Base-by-base conservation (phyloP, 2,797 vertebrate species). In the Enteromius argenteus region DNA sequence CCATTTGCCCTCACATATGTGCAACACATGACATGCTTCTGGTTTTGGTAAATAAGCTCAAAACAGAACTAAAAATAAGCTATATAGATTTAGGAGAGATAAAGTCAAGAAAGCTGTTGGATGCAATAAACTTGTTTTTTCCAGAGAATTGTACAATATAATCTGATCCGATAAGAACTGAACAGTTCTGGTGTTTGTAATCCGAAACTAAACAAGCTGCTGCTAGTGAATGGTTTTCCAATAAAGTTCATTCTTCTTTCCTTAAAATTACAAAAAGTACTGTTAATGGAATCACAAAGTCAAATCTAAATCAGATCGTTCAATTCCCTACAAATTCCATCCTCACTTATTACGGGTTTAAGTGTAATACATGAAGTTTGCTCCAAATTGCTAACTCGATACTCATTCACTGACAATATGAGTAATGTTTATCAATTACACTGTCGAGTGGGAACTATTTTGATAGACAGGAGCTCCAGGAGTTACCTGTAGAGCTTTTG, bases 291-390 rank as follows among this genome's bases (percentile, higher is more conserved):
- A 67, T 62, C 58, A 32, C 60, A 8, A 32, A 32, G 30, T 64
- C 14, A 32, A 17, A 17, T 68, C 21, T 27, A 4, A 69, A 69
- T 46, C 11, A 23, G 17, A 11, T n/a, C 7, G 5, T 14, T 68
- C 37, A 37, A 53, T n/a, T 17, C 11, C 15, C n/a, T 21, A 35
- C 30, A n/a, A 51, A 10, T 27, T 8, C 15, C 32, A 32, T 64
- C 15, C 3, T 7, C 17, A 9, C 23, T 27, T 60, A 60, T 27
- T 13, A 30, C 42, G 53, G 46, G 72, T 53, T 76, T 56, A 87
- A 88, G 88, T 86, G 86, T 86, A 88, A 90, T 88, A 91, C 92
- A 93, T 90, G 90, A 89, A 91, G 88, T 86, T 79, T 84, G 88
- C 90, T 90, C 90, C 90, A 90, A 90, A 92, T 81, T 84, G 10